phyloP scores from a whole-genome alignment of 2,888 invertebrate genomes.

The Rhingia campestris region DNA sequence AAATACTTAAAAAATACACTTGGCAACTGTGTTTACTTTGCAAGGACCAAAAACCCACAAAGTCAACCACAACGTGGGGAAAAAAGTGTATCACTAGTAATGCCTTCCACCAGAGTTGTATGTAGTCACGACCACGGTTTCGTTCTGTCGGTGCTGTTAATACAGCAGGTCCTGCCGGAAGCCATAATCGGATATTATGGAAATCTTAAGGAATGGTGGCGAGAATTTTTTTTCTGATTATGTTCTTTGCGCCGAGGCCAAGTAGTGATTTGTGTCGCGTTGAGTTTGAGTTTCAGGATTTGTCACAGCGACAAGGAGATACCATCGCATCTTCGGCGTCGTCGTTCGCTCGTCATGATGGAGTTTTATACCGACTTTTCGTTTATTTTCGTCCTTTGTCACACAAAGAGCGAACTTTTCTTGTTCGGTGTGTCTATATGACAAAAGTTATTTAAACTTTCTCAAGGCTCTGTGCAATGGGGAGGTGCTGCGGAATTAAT shows the following conservation, averaged over 20 bases:
- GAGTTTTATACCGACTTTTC: conserved; percentile 30
- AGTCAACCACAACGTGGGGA: conserved; percentile 24
- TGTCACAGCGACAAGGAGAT: conserved; percentile 20
- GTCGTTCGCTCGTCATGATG: conserved; percentile 2
- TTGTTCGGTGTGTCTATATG: conserved; percentile 22
- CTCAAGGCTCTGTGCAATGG: conserved; percentile 6
- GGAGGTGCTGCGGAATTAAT: conserved; percentile 42
- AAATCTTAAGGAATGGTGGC: conserved; percentile 53
- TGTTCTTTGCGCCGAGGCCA: conserved; percentile 40
- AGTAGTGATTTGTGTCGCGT: conserved; percentile 59
- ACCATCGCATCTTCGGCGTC: neutral
- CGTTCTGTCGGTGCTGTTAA: conserved; percentile 15
- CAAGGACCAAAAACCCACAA: conserved; percentile 41
- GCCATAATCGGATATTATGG: conserved; percentile 68
- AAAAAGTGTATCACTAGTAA: conserved; percentile 7
- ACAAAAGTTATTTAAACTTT: conserved; percentile 61
- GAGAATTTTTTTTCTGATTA: conserved; percentile 52
- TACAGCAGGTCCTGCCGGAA: conserved; percentile 36
- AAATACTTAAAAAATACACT: conserved; percentile 43
- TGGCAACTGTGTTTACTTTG: conserved; percentile 48
- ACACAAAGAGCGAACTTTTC: neutral
- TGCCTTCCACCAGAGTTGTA: conserved; percentile 15
- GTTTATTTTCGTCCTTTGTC: conserved; percentile 20
- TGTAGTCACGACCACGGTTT: neutral
- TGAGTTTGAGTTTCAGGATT: conserved; percentile 41